These are phyloP conservation scores for Plumapathes pennacea DNA, from an alignment of 92 coral and sea anemone genomes.

Conservation along the genomic window DNA sequence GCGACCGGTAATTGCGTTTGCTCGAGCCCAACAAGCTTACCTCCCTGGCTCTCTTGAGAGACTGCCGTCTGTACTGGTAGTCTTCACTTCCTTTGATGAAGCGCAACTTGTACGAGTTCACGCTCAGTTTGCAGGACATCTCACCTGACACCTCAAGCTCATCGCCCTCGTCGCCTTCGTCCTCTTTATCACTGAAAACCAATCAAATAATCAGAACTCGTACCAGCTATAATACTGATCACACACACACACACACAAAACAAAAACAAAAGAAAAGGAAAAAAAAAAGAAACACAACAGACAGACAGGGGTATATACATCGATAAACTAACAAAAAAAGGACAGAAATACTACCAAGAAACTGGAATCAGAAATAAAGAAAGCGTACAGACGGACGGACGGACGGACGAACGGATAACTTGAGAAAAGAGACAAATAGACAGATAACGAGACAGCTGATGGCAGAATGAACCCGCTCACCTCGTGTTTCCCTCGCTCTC, in stretches of 20 bases:
- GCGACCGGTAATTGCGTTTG: background rate
- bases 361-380: too few relatives aligned
- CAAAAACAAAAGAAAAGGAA: background rate
- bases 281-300: background rate
- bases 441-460: too few relatives aligned
- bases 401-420: too few relatives aligned
- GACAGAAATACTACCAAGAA: background rate
- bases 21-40: conserved; percentile 19
- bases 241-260: too few relatives aligned
- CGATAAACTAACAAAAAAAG: background rate
- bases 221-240: too few relatives aligned
- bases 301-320: background rate
- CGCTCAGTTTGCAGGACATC: conserved; percentile 88
- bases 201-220: too few relatives aligned
- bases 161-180: conserved; percentile 72
- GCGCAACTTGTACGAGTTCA: conserved; percentile 92
- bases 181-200: conserved; percentile 77
- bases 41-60: conserved; percentile 88
- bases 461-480: too few relatives aligned
- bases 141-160: conserved; percentile 94
- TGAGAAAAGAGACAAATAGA: too few relatives aligned
- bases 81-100: conserved; percentile 93
- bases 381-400: too few relatives aligned
- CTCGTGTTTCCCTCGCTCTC: conserved; percentile 85
- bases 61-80: conserved; percentile 82